Evolutionary conservation across 2,113 vertebrate genomes (phyloP), one percentile per base, ranked within the genome.

Genomic region (Ovibos moschatus): DNA sequence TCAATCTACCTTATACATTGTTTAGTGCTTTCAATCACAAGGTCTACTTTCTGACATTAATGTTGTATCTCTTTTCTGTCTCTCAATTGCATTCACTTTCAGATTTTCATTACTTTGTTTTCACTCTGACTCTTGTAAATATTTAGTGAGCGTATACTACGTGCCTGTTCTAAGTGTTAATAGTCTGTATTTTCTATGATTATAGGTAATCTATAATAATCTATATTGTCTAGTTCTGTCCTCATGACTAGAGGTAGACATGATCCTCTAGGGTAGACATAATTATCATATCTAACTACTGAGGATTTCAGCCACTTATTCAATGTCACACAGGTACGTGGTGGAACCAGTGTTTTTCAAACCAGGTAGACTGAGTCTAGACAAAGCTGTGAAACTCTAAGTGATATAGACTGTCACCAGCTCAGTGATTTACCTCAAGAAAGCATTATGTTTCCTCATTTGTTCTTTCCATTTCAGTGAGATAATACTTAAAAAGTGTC

Each of bases 91-190:
- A 88, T 50, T 92, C 30, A 50, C 14, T 79, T 87, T 91, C 23
- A 81, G 25, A 94, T 71, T 89, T 71, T 57, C 58, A 57, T 60
- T 62, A 27, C 16, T 55, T 79, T 47, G 4, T 85, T 64, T 58
- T 76, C 7, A 76, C 47, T 90, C 28, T 87, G 55, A 90, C 28
- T 88, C n/a, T 60, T 47, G 23, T 19, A 94, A 76, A 94, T 89
- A 86, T 71, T 71, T 23, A 71, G 19, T 23, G 64, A 71, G n/a
- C 2, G 9, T 71, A 71, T 71, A 23, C 19, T 23, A 12, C 36
- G 64, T 36, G n/a, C n/a, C 64, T 71, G 19, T 23, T 36, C 19
- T 71, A 71, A 71, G 19, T 71, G n/a, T 71, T 36, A 71, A 36
- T 36, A 71, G 64, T 71, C 9, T 71, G 19, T 21, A 36, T 36